Percentiles rank a stretch among this genome's conserved stretches.
Conservation (phyloP, 2,888 invertebrate genomes). For the Drosophila austrosaltans region DNA sequence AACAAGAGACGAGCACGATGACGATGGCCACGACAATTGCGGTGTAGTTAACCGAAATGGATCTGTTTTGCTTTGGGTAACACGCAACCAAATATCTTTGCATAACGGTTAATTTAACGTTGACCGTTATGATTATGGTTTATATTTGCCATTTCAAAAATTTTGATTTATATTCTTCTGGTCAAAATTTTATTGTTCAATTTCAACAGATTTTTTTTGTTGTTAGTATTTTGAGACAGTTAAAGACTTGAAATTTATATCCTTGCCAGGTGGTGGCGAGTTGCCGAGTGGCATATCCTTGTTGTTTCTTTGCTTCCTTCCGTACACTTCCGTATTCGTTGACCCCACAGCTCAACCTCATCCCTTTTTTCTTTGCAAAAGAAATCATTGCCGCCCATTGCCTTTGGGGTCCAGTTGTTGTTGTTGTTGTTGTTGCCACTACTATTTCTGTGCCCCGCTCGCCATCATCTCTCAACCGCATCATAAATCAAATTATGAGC, state of each 20-base stretch:
- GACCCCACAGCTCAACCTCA: neutral
- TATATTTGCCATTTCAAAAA: too few species aligned
- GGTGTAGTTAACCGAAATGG: neutral
- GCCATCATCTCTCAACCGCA: conserved; percentile 28
- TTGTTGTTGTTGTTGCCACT: conserved; percentile 8
- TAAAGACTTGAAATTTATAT: neutral
- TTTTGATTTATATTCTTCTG: too few species aligned
- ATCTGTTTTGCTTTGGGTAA: neutral
- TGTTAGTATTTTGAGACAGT: neutral
- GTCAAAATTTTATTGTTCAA: too few species aligned
- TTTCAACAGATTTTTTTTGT: neutral
- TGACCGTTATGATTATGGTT: neutral
- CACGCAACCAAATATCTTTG: neutral
- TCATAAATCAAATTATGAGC: conserved; percentile 73
- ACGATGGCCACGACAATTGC: too few species aligned
- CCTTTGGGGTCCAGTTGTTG: conserved; percentile 13
- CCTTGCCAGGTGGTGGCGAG: neutral
- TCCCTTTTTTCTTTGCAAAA: conserved; percentile 40
- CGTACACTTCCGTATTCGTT: neutral
- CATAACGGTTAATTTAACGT: conserved; percentile 1
- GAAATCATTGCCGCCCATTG: conserved; percentile 17
- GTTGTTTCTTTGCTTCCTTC: neutral
- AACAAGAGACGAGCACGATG: too few species aligned
- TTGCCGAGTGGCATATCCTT: conserved; percentile 3
- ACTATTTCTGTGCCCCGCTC: neutral